Base-by-base conservation (phyloP, 2,888 invertebrate genomes). In the Escarpia spicata region DNA sequence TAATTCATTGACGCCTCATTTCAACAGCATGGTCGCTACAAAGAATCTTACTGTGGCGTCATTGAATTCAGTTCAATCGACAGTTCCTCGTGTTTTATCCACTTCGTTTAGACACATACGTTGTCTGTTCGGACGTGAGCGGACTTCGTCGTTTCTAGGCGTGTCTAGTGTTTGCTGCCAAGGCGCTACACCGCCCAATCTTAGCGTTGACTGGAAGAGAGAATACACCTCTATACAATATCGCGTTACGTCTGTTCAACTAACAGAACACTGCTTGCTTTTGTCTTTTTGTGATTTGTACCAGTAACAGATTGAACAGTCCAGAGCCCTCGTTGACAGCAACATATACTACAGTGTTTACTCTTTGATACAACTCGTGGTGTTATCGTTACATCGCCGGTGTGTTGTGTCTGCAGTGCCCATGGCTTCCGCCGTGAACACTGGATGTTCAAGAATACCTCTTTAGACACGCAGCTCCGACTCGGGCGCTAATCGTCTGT, bases 101-200 rank as follows among this genome's bases (percentile, higher is more conserved):
- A n/a, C 75, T 26, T 75, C 26, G 75, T 75, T 12, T 75, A n/a
- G 26, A 6, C 19, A 75, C 19, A 6, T 75, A n/a, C n/a, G n/a
- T n/a, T 2, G 75, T 26, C 26, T 75, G 19, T 75, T 26, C 75
- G 75, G 26, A 75, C 75, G 75, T 75, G 75, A 75, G 19, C 75
- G 75, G 75, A 75, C 75, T 75, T 75, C 75, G 75, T 26, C n/a
- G 75, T 75, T 75, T 75, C 75, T 75, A 75, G 75, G 75, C 75
- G 26, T 15, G 19, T 26, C 75, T n/a, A 26, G 75, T 75, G 26
- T 75, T 75, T 26, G 60, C 19, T 19, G 15, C 60, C 9, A 60
- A 60, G 60, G 75, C 75, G 19, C 26, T 26, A 26, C 6, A 26
- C 37, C 52, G 52, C 52, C 52, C 52, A 52, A 9, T 52, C 52